Evolutionary conservation across 2,888 invertebrate genomes (phyloP).

Genomic region (Troides helena): DNA sequence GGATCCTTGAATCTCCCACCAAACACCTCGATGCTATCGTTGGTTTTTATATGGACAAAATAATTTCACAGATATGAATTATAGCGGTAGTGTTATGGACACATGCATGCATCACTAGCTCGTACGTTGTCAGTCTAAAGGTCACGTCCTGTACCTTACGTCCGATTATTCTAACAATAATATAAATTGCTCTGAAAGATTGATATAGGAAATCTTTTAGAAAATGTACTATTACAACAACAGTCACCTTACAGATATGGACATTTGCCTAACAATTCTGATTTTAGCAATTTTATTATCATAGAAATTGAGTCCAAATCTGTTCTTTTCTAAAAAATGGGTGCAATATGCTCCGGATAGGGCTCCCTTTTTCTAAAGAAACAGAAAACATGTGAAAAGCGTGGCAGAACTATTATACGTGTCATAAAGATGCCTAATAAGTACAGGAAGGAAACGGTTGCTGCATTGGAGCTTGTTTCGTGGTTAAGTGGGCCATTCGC

Average conservation of each 20-base stretch:
- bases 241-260: too few relatives aligned
- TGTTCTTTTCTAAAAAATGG: neutral
- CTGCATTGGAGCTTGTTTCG: conserved; percentile 64
- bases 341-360: neutral
- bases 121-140: conserved; percentile 23
- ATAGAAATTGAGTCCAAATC: neutral
- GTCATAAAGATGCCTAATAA: conserved; percentile 69
- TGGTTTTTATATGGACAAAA: neutral
- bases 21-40: neutral
- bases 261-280: too few relatives aligned
- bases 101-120: conserved; percentile 14
- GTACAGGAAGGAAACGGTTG: conserved; percentile 58
- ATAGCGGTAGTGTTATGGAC: conserved; percentile 12
- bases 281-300: too few relatives aligned
- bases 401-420: conserved; percentile 72
- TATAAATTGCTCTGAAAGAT: conserved; percentile 35
- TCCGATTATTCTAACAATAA: conserved; percentile 14
- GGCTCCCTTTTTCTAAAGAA: conserved; percentile 45
- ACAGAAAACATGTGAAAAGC: conserved; percentile 70
- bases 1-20: neutral
- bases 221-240: neutral
- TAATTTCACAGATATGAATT: neutral
- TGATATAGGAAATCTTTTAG: neutral
- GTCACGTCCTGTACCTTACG: conserved; percentile 26
- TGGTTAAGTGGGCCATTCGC: conserved; percentile 81